Conservation (phyloP, 2,888 invertebrate genomes). For the Coelopa pilipes region DNA sequence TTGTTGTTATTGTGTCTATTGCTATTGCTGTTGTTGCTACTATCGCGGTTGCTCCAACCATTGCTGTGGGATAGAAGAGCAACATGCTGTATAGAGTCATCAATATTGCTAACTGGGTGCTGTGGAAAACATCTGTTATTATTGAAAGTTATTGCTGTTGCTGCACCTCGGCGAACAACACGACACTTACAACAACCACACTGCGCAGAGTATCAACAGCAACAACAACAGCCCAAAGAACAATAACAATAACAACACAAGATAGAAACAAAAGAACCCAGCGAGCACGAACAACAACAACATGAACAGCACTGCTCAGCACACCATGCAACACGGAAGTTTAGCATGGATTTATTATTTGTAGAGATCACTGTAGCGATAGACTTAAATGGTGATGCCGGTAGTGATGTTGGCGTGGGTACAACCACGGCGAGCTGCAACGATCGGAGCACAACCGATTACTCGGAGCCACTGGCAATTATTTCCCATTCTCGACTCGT, state of each 20-base stretch:
- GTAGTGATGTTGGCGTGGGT: not conserved
- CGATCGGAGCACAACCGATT: too few relatives aligned
- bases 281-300: not conserved
- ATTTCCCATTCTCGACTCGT: not conserved
- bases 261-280: not conserved
- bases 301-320: not conserved
- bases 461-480: slow-evolving; percentile 4
- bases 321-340: slow-evolving; percentile 32
- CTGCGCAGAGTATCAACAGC: too few relatives aligned
- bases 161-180: slow-evolving; percentile 26
- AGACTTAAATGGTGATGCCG: slow-evolving; percentile 16
- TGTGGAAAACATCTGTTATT: slow-evolving; percentile 31
- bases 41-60: not conserved
- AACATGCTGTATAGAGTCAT: slow-evolving; percentile 28
- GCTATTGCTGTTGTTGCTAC: not conserved
- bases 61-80: not conserved
- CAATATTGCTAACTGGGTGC: slow-evolving; percentile 35
- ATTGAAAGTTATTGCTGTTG: slow-evolving; percentile 39
- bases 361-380: slow-evolving; percentile 23
- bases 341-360: slow-evolving; percentile 30
- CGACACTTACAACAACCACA: not conserved
- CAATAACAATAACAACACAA: too few relatives aligned
- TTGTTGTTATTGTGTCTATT: not conserved
- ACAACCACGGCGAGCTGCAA: too few relatives aligned
- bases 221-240: too few relatives aligned